These are phyloP conservation scores for Drosophila subpulchrella DNA, from an alignment of 1,140 invertebrate genomes.

Conservation along the genomic window DNA sequence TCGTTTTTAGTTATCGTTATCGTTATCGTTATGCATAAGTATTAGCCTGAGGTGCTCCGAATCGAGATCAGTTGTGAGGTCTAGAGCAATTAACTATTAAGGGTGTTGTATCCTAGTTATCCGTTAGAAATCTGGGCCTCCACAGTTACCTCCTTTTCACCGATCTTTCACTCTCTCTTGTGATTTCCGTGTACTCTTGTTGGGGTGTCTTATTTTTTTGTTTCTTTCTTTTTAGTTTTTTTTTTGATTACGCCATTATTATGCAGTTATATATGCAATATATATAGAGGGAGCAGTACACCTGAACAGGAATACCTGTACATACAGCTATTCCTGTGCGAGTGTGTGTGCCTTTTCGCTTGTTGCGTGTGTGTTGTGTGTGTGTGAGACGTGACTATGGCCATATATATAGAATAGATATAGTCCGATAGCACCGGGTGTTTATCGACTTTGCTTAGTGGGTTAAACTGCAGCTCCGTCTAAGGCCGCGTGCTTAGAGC, in stretches of 20 bases:
- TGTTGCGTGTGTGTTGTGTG: slow-evolving; percentile 27
- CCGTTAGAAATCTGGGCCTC: slow-evolving; percentile 8
- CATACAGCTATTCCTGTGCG: slow-evolving; percentile 4
- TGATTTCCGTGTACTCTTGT: slow-evolving; percentile 2
- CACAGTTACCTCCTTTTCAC: slow-evolving; percentile 12
- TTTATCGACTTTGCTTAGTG: slow-evolving; percentile 47
- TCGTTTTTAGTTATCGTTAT: slow-evolving; percentile 19
- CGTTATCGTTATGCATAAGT: slow-evolving; percentile 48
- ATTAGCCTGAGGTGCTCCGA: slow-evolving; percentile 48
- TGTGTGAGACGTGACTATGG: slow-evolving; percentile 30
- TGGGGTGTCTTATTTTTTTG: slow-evolving; percentile 4
- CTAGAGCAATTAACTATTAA: slow-evolving; percentile 33
- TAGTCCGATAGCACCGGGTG: slow-evolving; percentile 38
- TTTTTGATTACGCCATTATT: slow-evolving; percentile 71
- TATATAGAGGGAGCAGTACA: slow-evolving; percentile 28
- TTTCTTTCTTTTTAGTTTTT: neutral
- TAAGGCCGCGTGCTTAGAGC: slow-evolving; percentile 87
- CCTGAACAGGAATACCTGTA: slow-evolving; percentile 16
- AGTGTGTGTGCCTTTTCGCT: slow-evolving; percentile 3
- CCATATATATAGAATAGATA: slow-evolving; percentile 30
- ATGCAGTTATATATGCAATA: slow-evolving; percentile 55
- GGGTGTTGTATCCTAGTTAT: slow-evolving; percentile 13
- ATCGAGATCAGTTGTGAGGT: slow-evolving; percentile 47
- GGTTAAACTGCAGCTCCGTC: slow-evolving; percentile 63
- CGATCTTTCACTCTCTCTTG: slow-evolving; percentile 3